Conservation (phyloP, 1,140 invertebrate genomes). For the Reticulitermes speratus region DNA sequence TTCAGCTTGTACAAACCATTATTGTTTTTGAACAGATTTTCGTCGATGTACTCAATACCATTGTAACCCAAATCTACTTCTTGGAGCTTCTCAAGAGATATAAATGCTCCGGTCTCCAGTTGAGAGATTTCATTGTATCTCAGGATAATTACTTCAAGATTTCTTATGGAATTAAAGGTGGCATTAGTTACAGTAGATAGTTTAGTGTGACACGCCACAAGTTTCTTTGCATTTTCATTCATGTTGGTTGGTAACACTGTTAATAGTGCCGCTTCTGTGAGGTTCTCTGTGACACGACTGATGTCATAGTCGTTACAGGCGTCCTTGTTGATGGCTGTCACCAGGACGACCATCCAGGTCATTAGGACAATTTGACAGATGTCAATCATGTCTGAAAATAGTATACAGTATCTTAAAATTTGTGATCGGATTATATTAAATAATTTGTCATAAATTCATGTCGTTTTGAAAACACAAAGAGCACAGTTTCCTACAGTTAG, state of each 20-base stretch:
- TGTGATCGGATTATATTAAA: not conserved
- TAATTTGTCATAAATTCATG: too few species aligned
- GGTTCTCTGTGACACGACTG: not conserved
- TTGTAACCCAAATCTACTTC: not conserved
- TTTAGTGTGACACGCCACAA: not conserved
- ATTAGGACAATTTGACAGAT: not conserved
- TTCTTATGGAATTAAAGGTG: not conserved
- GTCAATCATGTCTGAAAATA: not conserved
- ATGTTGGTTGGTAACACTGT: not conserved
- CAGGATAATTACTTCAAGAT: not conserved
- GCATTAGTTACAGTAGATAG: not conserved
- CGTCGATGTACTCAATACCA: not conserved
- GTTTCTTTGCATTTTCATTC: not conserved
- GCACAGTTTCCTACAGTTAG: too few species aligned
- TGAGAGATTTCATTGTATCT: not conserved
- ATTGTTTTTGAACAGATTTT: not conserved
- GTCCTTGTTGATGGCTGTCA: not conserved
- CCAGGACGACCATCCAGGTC: not conserved
- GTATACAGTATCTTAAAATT: not conserved
- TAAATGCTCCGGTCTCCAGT: not conserved
- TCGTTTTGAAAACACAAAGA: too few species aligned
- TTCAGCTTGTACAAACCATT: not conserved
- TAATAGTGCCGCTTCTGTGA: not conserved
- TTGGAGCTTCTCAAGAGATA: not conserved
- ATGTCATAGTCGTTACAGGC: not conserved